Evolutionary conservation across 2,888 invertebrate genomes (phyloP).

Genomic region (Ferdinandea cuprea): DNA sequence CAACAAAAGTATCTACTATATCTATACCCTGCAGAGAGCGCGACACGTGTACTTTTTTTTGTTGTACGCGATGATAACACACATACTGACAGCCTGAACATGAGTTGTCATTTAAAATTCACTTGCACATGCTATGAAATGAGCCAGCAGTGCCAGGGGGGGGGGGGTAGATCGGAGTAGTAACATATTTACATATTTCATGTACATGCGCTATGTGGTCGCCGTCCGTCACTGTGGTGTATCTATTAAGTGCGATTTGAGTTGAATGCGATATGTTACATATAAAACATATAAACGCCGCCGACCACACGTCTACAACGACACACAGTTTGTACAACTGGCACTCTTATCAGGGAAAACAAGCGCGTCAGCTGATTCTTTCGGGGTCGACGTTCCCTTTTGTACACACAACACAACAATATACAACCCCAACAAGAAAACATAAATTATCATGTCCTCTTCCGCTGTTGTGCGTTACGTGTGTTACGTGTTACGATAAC

Average conservation of each 20-base stretch:
- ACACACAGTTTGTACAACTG: conserved; percentile 20
- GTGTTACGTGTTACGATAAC: neutral
- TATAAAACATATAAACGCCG: too few relatives aligned
- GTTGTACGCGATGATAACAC: conserved; percentile 63
- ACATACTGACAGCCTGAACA: conserved; percentile 58
- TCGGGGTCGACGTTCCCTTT: conserved; percentile 71
- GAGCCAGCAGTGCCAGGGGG: neutral
- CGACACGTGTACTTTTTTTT: conserved; percentile 59
- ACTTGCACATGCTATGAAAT: conserved; percentile 55
- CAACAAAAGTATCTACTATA: too few relatives aligned
- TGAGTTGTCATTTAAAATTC: conserved; percentile 69
- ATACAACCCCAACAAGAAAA: conserved; percentile 23
- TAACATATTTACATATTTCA: conserved; percentile 49
- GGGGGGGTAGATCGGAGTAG: neutral
- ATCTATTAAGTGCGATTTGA: conserved; percentile 68
- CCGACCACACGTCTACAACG: conserved; percentile 62
- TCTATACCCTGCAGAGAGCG: conserved; percentile 5
- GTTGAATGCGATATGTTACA: neutral
- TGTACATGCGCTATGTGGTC: conserved; percentile 68
- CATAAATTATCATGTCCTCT: conserved; percentile 55
- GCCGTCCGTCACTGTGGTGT: conserved; percentile 19
- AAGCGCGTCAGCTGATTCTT: conserved; percentile 68
- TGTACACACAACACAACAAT: conserved; percentile 61
- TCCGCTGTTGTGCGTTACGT: conserved; percentile 35
- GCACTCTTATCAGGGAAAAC: conserved; percentile 63